These are phyloP conservation scores for Epinotia nisella DNA, from an alignment of 2,888 invertebrate species.

Conservation along the genomic window DNA sequence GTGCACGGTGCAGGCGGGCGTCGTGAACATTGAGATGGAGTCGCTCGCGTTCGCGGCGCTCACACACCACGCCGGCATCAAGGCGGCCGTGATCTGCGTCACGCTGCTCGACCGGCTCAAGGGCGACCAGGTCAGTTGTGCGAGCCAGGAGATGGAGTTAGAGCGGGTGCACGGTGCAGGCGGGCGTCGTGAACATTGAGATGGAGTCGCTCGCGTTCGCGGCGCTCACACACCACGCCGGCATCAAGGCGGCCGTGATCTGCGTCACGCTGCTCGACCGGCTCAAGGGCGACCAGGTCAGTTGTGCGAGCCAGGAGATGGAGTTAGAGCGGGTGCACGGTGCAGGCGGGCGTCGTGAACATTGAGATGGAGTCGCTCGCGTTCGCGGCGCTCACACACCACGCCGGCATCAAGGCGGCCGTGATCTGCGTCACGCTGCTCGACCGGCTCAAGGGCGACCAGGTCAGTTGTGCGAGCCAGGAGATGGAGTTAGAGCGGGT, in stretches of 20 bases:
- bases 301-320: background rate
- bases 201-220: constrained; percentile 73
- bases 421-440: background rate
- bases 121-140: constrained; percentile 87
- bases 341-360: too few species aligned
- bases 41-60: constrained; percentile 85
- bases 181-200: too few species aligned
- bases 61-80: constrained; percentile 83
- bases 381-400: constrained; percentile 91
- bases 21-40: too few species aligned
- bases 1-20: too few species aligned
- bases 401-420: background rate
- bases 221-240: constrained; percentile 88
- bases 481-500: too few species aligned
- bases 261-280: background rate
- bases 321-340: too few species aligned
- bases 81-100: background rate
- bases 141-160: too few species aligned
- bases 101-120: background rate
- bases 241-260: background rate
- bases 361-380: background rate
- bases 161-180: too few species aligned
- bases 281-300: constrained; percentile 87
- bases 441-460: constrained; percentile 74
- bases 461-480: constrained; percentile 82